These are phyloP conservation scores for Falcunculus frontatus DNA, from an alignment of 2,113 vertebrate species.

Conservation along the genomic window DNA sequence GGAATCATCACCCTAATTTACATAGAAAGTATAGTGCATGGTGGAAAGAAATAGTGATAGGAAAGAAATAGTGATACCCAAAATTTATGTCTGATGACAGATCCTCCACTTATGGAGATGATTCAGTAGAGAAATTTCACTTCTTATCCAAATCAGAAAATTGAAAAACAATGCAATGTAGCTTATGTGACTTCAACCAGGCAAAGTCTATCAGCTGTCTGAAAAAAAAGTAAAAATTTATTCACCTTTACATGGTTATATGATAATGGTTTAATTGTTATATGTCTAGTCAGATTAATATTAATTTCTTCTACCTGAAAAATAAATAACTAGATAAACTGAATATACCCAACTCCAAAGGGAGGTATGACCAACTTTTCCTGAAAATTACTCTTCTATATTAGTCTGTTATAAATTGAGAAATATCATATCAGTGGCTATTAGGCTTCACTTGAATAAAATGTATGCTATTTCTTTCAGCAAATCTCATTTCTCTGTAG, in stretches of 20 bases:
- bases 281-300: background rate
- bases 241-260: background rate
- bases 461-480: background rate
- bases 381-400: background rate
- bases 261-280: background rate
- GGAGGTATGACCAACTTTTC: background rate
- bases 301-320: background rate
- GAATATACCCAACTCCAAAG: background rate
- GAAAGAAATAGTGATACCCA: background rate
- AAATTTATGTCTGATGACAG: background rate
- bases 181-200: background rate
- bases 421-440: background rate
- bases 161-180: background rate
- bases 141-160: background rate
- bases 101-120: background rate
- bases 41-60: background rate
- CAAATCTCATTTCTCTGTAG: background rate
- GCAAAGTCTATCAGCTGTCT: background rate
- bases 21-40: background rate
- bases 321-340: background rate
- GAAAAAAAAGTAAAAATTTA: background rate
- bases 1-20: background rate
- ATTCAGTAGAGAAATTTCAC: background rate
- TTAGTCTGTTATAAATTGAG: background rate
- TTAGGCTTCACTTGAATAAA: background rate